These are phyloP conservation scores for Pararge aegeria DNA, from an alignment of 1,140 invertebrate species.

Conservation along the genomic window DNA sequence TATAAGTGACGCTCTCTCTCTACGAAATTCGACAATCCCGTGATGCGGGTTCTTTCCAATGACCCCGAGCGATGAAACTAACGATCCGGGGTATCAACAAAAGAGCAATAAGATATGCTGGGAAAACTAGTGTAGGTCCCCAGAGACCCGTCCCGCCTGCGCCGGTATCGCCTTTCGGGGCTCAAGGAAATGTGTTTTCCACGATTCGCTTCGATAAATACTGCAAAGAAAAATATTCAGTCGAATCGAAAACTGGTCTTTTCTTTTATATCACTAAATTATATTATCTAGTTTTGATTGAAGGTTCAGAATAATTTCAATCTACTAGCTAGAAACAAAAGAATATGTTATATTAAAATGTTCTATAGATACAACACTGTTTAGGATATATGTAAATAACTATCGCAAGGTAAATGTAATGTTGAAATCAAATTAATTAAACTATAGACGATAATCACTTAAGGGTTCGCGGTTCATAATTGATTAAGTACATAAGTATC, in stretches of 20 bases:
- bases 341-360: too few relatives aligned
- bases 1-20: constrained; percentile 12
- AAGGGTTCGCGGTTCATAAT: too few relatives aligned
- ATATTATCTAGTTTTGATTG: background rate
- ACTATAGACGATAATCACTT: too few relatives aligned
- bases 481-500: too few relatives aligned
- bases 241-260: background rate
- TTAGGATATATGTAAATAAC: too few relatives aligned
- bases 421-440: too few relatives aligned
- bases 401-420: too few relatives aligned
- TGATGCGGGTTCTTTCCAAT: constrained; percentile 34
- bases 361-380: too few relatives aligned
- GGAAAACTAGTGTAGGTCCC: constrained; percentile 76
- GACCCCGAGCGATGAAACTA: constrained; percentile 78
- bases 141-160: constrained; percentile 45
- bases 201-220: constrained; percentile 41
- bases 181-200: constrained; percentile 50
- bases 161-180: constrained; percentile 42
- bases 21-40: constrained; percentile 17
- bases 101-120: constrained; percentile 80
- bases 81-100: constrained; percentile 77
- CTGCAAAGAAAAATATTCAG: constrained; percentile 29
- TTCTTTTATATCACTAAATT: background rate
- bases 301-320: too few relatives aligned
- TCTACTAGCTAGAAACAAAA: too few relatives aligned